These are phyloP conservation scores for Ornithoptera priamus DNA, from an alignment of 2,888 invertebrate genomes.

Conservation along the genomic window DNA sequence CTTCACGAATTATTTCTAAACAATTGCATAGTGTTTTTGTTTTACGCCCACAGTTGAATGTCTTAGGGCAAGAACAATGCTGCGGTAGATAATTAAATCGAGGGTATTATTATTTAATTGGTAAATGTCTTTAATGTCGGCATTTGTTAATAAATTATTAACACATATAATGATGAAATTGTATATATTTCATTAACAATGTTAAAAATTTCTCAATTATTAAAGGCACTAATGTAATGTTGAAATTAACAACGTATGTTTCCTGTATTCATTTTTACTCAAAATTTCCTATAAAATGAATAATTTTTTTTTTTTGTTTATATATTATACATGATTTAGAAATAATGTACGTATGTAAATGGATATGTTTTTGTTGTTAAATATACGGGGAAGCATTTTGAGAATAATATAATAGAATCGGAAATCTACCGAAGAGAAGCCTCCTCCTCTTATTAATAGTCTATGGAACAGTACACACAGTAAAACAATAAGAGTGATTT, in stretches of 20 bases:
- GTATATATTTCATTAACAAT: too few relatives aligned
- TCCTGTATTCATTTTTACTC: too few relatives aligned
- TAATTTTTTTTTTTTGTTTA: too few relatives aligned
- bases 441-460: conserved; percentile 34
- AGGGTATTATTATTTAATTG: conserved; percentile 10
- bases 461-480: conserved; percentile 3
- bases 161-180: not conserved
- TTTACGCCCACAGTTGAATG: conserved; percentile 4
- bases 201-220: too few relatives aligned
- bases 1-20: not conserved
- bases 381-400: conserved; percentile 39
- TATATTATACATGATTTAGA: too few relatives aligned
- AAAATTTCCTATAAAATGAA: too few relatives aligned
- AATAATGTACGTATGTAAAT: too few relatives aligned
- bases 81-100: conserved; percentile 6
- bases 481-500: not conserved
- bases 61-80: conserved; percentile 9
- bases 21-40: conserved; percentile 3
- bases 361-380: conserved; percentile 1
- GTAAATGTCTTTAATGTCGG: not conserved
- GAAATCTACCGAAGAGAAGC: conserved; percentile 63
- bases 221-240: too few relatives aligned
- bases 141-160: not conserved
- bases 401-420: conserved; percentile 67
- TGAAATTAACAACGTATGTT: too few relatives aligned